These are phyloP conservation scores for Plutomurus gul DNA, from an alignment of 1,140 invertebrate species.

Conservation along the genomic window DNA sequence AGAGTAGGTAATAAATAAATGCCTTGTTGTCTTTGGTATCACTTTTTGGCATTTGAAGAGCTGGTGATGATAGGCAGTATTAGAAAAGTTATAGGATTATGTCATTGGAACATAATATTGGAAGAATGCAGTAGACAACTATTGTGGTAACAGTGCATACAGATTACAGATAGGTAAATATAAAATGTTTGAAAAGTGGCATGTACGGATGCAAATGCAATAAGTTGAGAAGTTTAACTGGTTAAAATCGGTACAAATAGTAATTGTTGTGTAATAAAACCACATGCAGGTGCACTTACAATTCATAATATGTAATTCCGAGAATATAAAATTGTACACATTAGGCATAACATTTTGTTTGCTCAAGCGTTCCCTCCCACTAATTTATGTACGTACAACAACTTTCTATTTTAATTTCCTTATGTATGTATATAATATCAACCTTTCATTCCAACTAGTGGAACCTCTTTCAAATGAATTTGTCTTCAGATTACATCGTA, in stretches of 20 bases:
- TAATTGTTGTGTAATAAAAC: neutral
- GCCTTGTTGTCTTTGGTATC: slow-evolving; percentile 16
- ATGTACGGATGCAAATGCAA: too few relatives aligned
- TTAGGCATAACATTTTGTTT: neutral
- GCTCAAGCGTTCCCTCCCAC: neutral
- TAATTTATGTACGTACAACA: neutral
- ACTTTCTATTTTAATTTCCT: neutral
- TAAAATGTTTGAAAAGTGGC: too few relatives aligned
- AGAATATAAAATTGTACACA: neutral
- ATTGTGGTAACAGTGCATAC: neutral
- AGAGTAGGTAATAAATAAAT: neutral
- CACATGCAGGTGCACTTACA: neutral
- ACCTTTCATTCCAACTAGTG: neutral
- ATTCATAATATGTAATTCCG: neutral
- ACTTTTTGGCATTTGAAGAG: slow-evolving; percentile 11
- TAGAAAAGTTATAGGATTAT: neutral
- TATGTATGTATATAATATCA: too few relatives aligned
- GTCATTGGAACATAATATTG: neutral
- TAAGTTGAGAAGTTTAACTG: too few relatives aligned
- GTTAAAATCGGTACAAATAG: too few relatives aligned
- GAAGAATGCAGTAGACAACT: neutral
- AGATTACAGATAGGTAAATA: neutral
- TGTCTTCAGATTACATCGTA: too few relatives aligned
- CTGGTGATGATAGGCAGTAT: neutral
- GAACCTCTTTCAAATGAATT: too few relatives aligned